These are phyloP conservation scores for Nerophis ophidion DNA, from an alignment of 2,113 vertebrate species.

Conservation along the genomic window DNA sequence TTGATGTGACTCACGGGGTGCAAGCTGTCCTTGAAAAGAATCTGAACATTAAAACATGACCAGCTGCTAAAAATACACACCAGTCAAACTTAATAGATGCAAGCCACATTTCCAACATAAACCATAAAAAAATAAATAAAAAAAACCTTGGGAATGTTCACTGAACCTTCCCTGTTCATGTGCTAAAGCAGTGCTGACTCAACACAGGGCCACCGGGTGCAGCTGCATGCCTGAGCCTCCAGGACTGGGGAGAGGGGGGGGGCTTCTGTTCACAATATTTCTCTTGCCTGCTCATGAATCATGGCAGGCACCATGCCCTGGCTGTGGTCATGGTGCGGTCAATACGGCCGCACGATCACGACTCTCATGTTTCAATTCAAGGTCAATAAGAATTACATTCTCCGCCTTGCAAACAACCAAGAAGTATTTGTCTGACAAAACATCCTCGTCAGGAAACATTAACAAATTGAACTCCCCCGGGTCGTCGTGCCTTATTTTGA, in stretches of 20 bases:
- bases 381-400: constrained; percentile 9
- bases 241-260: constrained; percentile 28
- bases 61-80: constrained; percentile 44
- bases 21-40: constrained; percentile 28
- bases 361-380: constrained; percentile 20
- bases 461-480: too few species aligned
- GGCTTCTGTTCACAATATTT: constrained; percentile 20
- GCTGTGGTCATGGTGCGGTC: constrained; percentile 17
- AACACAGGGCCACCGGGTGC: constrained; percentile 19
- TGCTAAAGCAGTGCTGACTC: constrained; percentile 46
- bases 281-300: constrained; percentile 26
- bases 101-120: constrained; percentile 9
- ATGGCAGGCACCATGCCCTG: constrained; percentile 16
- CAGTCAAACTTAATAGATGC: constrained; percentile 22
- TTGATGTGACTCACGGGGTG: constrained; percentile 38
- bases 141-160: constrained; percentile 8
- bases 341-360: constrained; percentile 24
- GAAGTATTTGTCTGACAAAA: not conserved
- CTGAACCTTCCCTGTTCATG: constrained; percentile 9
- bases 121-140: not conserved
- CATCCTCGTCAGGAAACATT: too few species aligned
- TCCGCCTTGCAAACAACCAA: too few species aligned
- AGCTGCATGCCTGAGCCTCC: constrained; percentile 22
- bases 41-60: constrained; percentile 25
- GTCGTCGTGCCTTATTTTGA: too few species aligned